Conservation (phyloP, 2,888 invertebrate genomes). For the Drosophila limbata region DNA sequence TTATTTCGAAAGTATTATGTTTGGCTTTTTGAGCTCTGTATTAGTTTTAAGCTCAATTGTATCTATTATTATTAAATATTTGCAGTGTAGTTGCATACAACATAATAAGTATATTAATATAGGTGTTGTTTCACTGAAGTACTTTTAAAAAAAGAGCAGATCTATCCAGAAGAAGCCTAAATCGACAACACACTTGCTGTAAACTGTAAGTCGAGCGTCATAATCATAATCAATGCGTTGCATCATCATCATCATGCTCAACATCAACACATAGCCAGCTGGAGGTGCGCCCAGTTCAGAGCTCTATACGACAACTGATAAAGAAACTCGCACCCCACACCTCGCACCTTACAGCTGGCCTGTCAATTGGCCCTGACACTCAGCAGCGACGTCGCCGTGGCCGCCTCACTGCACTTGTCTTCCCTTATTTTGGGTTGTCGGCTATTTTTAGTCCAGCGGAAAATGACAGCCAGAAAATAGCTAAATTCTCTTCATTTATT, state of each 20-base stretch:
- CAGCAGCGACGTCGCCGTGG: conserved; percentile 10
- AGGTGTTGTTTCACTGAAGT: too few relatives aligned
- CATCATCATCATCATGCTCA: conserved; percentile 45
- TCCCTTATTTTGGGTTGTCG: conserved; percentile 20
- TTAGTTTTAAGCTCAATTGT: too few relatives aligned
- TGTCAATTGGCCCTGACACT: conserved; percentile 44
- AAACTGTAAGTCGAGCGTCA: conserved; percentile 19
- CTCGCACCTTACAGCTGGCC: background rate
- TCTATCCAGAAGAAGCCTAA: background rate
- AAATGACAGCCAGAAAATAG: conserved; percentile 29
- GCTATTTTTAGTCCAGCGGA: conserved; percentile 49
- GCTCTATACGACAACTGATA: conserved; percentile 43
- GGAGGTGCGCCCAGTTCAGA: conserved; percentile 29
- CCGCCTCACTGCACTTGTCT: conserved; percentile 30
- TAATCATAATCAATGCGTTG: conserved; percentile 27
- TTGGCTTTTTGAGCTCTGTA: too few relatives aligned
- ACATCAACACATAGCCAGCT: conserved; percentile 15
- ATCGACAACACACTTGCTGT: conserved; percentile 2
- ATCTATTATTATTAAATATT: too few relatives aligned
- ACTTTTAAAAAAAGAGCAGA: background rate
- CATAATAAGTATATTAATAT: too few relatives aligned
- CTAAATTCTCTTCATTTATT: conserved; percentile 16
- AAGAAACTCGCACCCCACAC: conserved; percentile 4
- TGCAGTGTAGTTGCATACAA: too few relatives aligned
- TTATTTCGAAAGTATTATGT: too few relatives aligned